Percentiles rank a stretch among this genome's conserved stretches.
phyloP scores from a whole-genome alignment of 2,113 vertebrate genomes.

The Prunella fulvescens region DNA sequence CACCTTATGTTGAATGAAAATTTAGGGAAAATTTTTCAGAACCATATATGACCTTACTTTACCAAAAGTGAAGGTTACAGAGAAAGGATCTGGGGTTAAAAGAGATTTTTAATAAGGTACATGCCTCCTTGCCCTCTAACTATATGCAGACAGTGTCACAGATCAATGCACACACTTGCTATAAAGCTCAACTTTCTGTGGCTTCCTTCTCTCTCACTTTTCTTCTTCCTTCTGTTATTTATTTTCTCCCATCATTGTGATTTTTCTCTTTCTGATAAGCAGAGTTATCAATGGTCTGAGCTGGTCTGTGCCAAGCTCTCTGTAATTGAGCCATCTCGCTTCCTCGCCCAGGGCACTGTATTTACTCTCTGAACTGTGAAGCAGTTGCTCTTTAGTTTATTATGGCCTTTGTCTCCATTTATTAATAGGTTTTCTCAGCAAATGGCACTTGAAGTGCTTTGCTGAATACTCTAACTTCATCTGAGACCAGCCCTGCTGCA shows the following conservation, averaged over 20 bases:
- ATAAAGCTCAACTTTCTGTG: neutral
- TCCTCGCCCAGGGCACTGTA: neutral
- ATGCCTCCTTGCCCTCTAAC: neutral
- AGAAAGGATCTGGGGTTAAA: neutral
- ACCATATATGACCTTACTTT: neutral
- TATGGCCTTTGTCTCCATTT: neutral
- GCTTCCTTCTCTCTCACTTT: neutral
- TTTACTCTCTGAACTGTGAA: constrained; percentile 2
- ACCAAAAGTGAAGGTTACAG: neutral
- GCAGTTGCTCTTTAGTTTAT: neutral
- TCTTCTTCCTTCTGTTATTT: neutral
- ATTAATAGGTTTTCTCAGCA: neutral
- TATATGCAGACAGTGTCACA: neutral
- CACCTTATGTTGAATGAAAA: neutral
- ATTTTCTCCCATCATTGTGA: neutral
- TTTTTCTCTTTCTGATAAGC: neutral
- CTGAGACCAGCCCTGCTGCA: neutral
- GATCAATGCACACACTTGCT: neutral
- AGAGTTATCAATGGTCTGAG: neutral
- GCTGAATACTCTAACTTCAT: neutral
- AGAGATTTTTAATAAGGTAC: neutral
- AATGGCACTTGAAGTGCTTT: neutral
- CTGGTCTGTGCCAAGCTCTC: neutral
- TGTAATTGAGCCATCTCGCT: neutral
- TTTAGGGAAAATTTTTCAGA: neutral